Conservation (phyloP, 2,888 invertebrate species). For the Tetheella fluctuosa region DNA sequence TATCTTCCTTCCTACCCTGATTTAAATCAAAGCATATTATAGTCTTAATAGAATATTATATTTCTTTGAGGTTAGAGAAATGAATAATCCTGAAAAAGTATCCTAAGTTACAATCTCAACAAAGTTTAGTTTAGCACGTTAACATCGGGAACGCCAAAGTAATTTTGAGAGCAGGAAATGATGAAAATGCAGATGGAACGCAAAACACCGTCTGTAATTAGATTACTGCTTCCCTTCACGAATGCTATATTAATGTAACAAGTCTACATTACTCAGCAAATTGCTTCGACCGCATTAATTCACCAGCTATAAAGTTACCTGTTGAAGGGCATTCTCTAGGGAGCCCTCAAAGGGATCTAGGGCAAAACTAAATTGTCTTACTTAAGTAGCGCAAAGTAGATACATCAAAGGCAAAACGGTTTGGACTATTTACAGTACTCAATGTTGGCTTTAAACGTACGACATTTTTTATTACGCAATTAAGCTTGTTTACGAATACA, state of each 20-base stretch:
- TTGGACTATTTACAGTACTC: slow-evolving; percentile 3
- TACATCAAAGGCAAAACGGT: slow-evolving; percentile 56
- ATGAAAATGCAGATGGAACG: slow-evolving; percentile 16
- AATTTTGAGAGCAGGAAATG: slow-evolving; percentile 16
- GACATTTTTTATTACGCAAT: slow-evolving; percentile 4
- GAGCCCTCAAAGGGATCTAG: slow-evolving; percentile 66
- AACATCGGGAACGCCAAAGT: background rate
- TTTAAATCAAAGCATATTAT: too few species aligned
- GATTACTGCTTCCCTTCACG: slow-evolving; percentile 48
- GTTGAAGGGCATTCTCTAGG: slow-evolving; percentile 57
- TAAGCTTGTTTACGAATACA: slow-evolving; percentile 14
- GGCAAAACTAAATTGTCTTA: slow-evolving; percentile 66
- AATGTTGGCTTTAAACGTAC: background rate
- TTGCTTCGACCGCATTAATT: slow-evolving; percentile 75
- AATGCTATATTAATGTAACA: slow-evolving; percentile 57
- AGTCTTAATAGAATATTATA: too few species aligned
- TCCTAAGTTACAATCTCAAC: background rate
- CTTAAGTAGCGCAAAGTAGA: slow-evolving; percentile 52
- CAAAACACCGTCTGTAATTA: slow-evolving; percentile 42
- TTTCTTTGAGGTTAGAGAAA: too few species aligned
- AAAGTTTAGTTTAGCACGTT: background rate
- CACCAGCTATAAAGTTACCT: slow-evolving; percentile 71
- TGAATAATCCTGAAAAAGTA: background rate
- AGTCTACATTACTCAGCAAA: slow-evolving; percentile 55
- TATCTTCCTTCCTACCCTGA: too few species aligned